These are phyloP conservation scores for Pollenia griseotomentosa DNA, from an alignment of 2,888 invertebrate genomes.

Conservation along the genomic window DNA sequence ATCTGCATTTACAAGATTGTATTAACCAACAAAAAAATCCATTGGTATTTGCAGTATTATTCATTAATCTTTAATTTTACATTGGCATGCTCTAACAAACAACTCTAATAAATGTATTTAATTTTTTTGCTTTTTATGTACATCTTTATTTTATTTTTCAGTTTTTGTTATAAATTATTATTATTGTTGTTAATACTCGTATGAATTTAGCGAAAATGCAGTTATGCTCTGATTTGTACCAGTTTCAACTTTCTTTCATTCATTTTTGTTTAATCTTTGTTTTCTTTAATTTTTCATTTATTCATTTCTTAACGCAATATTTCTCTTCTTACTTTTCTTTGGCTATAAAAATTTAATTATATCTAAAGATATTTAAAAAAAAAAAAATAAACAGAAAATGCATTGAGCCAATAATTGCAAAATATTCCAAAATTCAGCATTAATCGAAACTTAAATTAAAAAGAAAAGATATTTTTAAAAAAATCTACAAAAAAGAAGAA, in stretches of 20 bases:
- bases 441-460: conserved; percentile 37
- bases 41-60: conserved; percentile 32
- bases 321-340: conserved; percentile 27
- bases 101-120: conserved; percentile 30
- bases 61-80: conserved; percentile 59
- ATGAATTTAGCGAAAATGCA: conserved; percentile 81
- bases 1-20: background rate
- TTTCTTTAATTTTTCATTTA: conserved; percentile 46
- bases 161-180: conserved; percentile 41
- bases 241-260: conserved; percentile 84
- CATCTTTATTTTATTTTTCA: background rate
- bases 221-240: conserved; percentile 85
- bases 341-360: background rate
- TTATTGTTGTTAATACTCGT: conserved; percentile 55
- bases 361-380: conserved; percentile 8
- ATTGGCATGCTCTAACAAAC: conserved; percentile 69
- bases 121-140: conserved; percentile 3
- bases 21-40: background rate
- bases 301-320: conserved; percentile 40
- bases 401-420: conserved; percentile 41
- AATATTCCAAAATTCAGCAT: background rate
- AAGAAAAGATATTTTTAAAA: background rate
- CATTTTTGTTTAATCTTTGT: conserved; percentile 59
- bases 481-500: background rate
- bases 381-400: conserved; percentile 15